Percentiles rank a stretch among this genome's conserved stretches.
Conservation (phyloP, 2,888 invertebrate genomes). For the Phyllotreta cruciferae region DNA sequence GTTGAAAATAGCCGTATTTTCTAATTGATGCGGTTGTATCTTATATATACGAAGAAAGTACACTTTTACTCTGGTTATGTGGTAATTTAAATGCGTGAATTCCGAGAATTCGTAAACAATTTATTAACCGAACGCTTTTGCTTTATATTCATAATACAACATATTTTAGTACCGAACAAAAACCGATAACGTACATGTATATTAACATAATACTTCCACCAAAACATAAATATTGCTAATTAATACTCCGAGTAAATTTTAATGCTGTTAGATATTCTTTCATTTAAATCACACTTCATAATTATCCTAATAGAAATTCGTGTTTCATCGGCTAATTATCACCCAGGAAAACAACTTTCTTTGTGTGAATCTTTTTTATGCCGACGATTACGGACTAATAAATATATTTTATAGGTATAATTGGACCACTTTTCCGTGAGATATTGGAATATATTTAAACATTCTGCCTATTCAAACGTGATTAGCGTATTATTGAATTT, state of each 20-base stretch:
- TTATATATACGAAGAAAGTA: conserved; percentile 14
- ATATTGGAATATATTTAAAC: conserved; percentile 25
- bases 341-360: conserved; percentile 13
- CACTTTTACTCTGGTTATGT: conserved; percentile 17
- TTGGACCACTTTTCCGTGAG: conserved; percentile 27
- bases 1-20: conserved; percentile 10
- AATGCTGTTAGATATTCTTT: too few relatives aligned
- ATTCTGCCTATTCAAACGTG: conserved; percentile 23
- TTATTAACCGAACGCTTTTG: too few relatives aligned
- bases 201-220: too few relatives aligned
- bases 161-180: too few relatives aligned
- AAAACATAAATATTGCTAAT: too few relatives aligned
- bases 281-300: too few relatives aligned
- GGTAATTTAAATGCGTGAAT: conserved; percentile 3
- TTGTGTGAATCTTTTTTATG: conserved; percentile 1
- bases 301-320: too few relatives aligned
- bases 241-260: too few relatives aligned
- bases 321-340: not conserved
- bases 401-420: conserved; percentile 20
- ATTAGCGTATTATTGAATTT: conserved; percentile 23
- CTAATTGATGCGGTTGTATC: conserved; percentile 20
- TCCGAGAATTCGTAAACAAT: too few relatives aligned
- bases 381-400: conserved; percentile 5
- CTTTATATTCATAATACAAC: too few relatives aligned
- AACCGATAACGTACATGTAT: too few relatives aligned